Percentiles rank a stretch among this genome's conserved stretches.
These are phyloP conservation scores for Spinus pinus DNA, from an alignment of 2,797 vertebrate species.

Conservation along the genomic window DNA sequence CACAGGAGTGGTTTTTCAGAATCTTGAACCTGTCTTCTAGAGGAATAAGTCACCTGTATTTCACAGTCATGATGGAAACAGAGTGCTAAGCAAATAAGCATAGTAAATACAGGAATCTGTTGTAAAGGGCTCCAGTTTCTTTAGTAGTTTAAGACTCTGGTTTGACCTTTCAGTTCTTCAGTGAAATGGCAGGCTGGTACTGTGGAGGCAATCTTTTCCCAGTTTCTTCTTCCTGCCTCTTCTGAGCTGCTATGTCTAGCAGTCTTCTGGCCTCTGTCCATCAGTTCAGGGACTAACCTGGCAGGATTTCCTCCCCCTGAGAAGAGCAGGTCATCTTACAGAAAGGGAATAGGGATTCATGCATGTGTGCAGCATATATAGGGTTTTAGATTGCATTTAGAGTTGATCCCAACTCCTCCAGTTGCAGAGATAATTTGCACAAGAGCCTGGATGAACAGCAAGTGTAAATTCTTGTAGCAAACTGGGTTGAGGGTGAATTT, in stretches of 20 bases:
- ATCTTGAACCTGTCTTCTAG: not conserved
- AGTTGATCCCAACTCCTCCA: not conserved
- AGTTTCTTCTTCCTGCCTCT: not conserved
- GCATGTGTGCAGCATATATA: not conserved
- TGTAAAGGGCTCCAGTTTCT: not conserved
- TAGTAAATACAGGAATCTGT: not conserved
- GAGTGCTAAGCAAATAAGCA: not conserved
- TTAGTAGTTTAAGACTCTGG: not conserved
- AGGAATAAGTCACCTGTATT: not conserved
- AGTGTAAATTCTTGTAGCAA: not conserved
- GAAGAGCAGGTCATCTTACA: not conserved
- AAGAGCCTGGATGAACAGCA: not conserved
- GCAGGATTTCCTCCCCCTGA: not conserved
- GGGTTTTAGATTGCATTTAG: not conserved
- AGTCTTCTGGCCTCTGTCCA: not conserved
- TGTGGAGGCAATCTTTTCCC: not conserved
- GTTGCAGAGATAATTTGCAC: not conserved
- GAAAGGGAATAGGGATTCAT: not conserved
- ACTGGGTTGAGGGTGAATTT: not conserved
- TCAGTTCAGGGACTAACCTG: not conserved
- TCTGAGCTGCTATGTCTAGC: not conserved
- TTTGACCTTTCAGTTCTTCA: not conserved
- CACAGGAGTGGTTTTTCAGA: not conserved
- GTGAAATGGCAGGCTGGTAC: not conserved
- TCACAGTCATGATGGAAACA: not conserved